phyloP scores from a whole-genome alignment of 2,888 invertebrate genomes.

The Drosophila planitibia region DNA sequence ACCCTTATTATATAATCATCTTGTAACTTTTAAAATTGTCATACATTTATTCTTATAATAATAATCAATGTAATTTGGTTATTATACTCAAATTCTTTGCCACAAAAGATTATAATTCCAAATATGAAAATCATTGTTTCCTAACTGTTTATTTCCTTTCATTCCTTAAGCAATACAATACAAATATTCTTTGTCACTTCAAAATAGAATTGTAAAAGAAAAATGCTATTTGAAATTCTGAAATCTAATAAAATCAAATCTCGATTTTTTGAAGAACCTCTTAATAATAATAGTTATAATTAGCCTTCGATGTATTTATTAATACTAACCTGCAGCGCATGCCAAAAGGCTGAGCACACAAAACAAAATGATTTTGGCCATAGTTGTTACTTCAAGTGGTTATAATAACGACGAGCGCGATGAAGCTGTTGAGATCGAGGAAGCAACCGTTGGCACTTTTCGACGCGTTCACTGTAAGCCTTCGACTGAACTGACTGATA shows the following conservation, averaged over 20 bases:
- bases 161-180: background rate
- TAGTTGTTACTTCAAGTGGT: slow-evolving; percentile 47
- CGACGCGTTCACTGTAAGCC: slow-evolving; percentile 80
- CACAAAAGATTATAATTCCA: background rate
- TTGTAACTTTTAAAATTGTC: background rate
- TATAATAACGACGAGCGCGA: slow-evolving; percentile 34
- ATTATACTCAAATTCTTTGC: background rate
- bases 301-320: background rate
- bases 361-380: slow-evolving; percentile 81
- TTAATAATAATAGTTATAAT: background rate
- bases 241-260: background rate
- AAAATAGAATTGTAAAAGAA: background rate
- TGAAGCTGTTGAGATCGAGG: slow-evolving; percentile 46
- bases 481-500: slow-evolving; percentile 73
- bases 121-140: background rate
- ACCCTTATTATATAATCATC: background rate
- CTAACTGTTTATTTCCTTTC: background rate
- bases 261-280: background rate
- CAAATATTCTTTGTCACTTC: background rate
- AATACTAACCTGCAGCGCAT: slow-evolving; percentile 81
- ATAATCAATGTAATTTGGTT: background rate
- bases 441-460: slow-evolving; percentile 68
- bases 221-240: background rate
- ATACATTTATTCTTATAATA: background rate
- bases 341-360: slow-evolving; percentile 80